phyloP scores from a whole-genome alignment of 2,113 vertebrate species.

The Oxygymnocypris stewartii region DNA sequence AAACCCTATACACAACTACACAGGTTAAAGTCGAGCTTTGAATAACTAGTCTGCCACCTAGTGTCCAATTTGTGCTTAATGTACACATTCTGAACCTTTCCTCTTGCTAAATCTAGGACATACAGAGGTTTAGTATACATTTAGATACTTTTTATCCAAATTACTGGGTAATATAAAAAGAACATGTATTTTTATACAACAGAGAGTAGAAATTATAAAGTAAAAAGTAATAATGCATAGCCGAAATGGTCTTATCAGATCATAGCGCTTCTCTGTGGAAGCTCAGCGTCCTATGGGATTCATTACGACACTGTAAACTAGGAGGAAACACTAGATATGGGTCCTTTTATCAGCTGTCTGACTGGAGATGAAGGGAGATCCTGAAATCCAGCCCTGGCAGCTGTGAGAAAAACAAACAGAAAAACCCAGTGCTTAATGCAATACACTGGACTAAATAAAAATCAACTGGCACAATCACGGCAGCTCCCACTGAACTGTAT shows the following conservation, averaged over 20 bases:
- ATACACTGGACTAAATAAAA: neutral
- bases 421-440: neutral
- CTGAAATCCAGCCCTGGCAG: constrained; percentile 67
- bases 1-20: neutral
- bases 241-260: neutral
- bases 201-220: neutral
- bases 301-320: constrained; percentile 30
- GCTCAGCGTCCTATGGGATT: neutral
- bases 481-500: neutral
- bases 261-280: neutral
- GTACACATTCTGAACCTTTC: neutral
- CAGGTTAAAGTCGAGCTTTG: constrained; percentile 15
- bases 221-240: neutral
- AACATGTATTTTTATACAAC: neutral
- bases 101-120: neutral
- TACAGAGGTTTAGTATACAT: neutral
- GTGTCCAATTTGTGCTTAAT: constrained; percentile 22
- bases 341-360: constrained; percentile 62
- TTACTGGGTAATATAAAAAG: neutral
- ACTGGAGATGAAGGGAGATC: constrained; percentile 66
- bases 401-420: constrained; percentile 56
- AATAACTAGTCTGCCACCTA: constrained; percentile 49
- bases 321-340: constrained; percentile 53
- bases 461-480: neutral
- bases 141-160: neutral